Conservation (phyloP, 2,888 invertebrate species). For the Coecobrya sp. region DNA sequence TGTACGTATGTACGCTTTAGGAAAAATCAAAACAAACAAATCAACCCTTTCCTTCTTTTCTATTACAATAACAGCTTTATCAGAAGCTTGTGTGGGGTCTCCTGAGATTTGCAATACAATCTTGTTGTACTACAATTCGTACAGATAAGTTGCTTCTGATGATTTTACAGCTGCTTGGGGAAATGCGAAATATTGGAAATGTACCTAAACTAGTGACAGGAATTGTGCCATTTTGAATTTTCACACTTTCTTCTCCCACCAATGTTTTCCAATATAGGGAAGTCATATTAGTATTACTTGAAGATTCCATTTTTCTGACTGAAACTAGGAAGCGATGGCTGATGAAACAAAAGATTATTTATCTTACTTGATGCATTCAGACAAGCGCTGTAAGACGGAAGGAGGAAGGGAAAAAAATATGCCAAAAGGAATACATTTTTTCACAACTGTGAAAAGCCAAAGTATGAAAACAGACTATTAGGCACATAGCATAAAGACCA, state of each 20-base stretch:
- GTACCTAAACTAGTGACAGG: neutral
- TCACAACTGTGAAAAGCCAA: constrained; percentile 5
- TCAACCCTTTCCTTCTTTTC: constrained; percentile 59
- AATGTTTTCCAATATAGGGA: neutral
- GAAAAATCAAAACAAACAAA: constrained; percentile 76
- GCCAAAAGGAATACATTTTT: constrained; percentile 7
- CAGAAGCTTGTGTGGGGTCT: constrained; percentile 62
- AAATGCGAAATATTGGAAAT: constrained; percentile 38
- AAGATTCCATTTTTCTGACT: neutral
- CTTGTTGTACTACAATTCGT: constrained; percentile 6
- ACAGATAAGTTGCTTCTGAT: neutral
- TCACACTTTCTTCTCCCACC: neutral
- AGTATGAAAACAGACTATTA: neutral
- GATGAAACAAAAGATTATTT: constrained; percentile 51
- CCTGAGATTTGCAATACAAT: constrained; percentile 55
- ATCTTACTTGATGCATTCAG: constrained; percentile 16
- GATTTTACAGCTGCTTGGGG: constrained; percentile 41
- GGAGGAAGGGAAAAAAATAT: neutral
- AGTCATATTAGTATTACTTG: neutral
- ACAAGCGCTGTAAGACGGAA: neutral
- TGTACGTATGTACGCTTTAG: constrained; percentile 33
- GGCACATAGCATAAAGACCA: neutral
- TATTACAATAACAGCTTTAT: constrained; percentile 62
- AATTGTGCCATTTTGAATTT: neutral
- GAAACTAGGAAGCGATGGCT: neutral